Evolutionary conservation across 2,113 vertebrate genomes (phyloP).

Genomic region (Varanus salvator): DNA sequence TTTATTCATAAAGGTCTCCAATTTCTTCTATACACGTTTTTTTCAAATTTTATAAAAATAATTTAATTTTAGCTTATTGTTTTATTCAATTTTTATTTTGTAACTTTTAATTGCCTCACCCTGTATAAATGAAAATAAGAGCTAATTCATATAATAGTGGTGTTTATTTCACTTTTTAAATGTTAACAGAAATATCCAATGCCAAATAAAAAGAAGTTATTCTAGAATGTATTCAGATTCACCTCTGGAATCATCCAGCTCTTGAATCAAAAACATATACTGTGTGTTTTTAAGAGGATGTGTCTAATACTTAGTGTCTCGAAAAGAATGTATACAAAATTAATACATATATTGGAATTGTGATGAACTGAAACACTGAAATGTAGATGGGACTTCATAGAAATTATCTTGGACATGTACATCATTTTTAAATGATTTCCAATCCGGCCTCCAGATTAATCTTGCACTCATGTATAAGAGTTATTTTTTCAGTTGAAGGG

Average conservation of each 20-base stretch:
- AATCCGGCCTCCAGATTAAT: neutral
- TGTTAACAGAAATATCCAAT: neutral
- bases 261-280: no score
- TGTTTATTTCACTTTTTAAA: neutral
- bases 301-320: neutral
- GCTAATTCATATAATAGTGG: neutral
- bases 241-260: neutral
- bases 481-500: neutral
- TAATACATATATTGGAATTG: neutral
- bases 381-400: neutral
- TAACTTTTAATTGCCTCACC: no score
- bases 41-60: no score
- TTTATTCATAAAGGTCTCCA: no score
- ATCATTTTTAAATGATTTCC: neutral
- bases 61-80: no score
- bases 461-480: neutral
- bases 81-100: no score
- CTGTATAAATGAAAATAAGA: neutral
- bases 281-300: neutral
- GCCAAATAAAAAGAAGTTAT: neutral
- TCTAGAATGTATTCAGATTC: neutral
- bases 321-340: neutral
- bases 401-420: neutral
- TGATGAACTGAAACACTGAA: neutral
- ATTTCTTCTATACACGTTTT: no score